Base-by-base conservation (phyloP, 1,140 invertebrate species). In the Cotesia glomerata region DNA sequence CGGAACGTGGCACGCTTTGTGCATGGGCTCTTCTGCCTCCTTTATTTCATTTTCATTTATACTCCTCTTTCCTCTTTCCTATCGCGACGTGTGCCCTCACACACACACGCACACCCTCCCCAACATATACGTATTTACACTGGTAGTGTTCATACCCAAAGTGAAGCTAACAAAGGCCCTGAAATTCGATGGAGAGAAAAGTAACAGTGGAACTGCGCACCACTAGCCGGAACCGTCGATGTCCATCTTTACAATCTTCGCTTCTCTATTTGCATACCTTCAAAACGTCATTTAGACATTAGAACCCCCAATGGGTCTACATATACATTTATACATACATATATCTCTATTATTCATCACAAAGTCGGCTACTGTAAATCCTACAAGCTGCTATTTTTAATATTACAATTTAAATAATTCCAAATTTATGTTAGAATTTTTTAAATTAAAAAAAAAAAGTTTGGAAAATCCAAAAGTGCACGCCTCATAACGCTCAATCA, bases 1-100 rank as follows among this genome's bases (percentile, higher is more conserved):
- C 85, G 81, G 85, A 86, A 85, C 83, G 82, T 85, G 83, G 84
- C 85, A 86, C 85, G 84, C 83, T 87, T 85, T 84, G 84, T 85
- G 26, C 26, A 26, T 26, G 82, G 80, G 74, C 78, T 80, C 79
- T 74, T 73, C 59, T 74, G 73, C 65, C 52, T 39, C 49, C 52
- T 39, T 35, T 7, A 32, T 36, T 67, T 16, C 70, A 26, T 26
- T 66, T 66, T 26, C 16, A 52, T 59, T 69, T 35, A 26, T 52
- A 32, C 65, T 36, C n/a, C 59, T 74, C 72, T 76, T 76, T 76
- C 76, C 74, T 63, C 56, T 72, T 70, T 67, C 45, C 65, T 56
- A 16, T 32, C 34, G 39, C 16, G 64, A 63, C n/a, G 56, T 14
- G 32, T 34, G 71, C 71, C 68, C 61, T 61, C 14, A 13, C 18